These are phyloP conservation scores for Stichopus chloronotus DNA, from an alignment of 35 echinoderm and acorn worm genomes.

Conservation along the genomic window DNA sequence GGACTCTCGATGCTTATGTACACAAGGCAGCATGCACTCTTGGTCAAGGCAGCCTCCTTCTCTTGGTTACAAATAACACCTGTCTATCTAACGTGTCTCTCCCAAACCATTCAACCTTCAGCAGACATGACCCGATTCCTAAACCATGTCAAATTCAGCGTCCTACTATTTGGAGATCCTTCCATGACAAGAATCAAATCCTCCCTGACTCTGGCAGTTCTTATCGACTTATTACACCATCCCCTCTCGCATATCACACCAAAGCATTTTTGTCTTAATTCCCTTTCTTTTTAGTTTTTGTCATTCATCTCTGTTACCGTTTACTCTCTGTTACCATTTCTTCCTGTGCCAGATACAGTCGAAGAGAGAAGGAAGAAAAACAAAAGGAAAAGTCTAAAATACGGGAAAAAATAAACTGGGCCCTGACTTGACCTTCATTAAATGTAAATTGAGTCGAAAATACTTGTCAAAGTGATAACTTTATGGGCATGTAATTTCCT, in stretches of 20 bases:
- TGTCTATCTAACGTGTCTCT: neutral
- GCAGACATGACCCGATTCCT: constrained; percentile 4
- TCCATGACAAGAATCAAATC: neutral
- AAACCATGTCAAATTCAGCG: neutral
- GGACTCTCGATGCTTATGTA: too few relatives aligned
- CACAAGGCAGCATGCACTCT: neutral
- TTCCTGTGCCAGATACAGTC: neutral
- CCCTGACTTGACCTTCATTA: constrained; percentile 19
- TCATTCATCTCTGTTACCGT: neutral
- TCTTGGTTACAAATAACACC: neutral
- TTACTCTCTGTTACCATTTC: neutral
- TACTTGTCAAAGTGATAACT: neutral
- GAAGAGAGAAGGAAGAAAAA: neutral
- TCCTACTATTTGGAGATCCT: neutral
- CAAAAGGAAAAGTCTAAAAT: too few relatives aligned
- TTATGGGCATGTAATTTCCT: neutral
- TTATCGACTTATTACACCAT: neutral
- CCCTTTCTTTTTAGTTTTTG: neutral
- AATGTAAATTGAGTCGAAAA: neutral
- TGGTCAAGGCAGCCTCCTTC: neutral
- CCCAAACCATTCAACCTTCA: neutral
- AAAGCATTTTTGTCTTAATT: neutral
- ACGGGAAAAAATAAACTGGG: neutral
- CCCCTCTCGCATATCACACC: neutral
- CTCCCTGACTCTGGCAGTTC: neutral